Conservation (phyloP, 2,888 invertebrate species). For the Lasioglossum vierecki region DNA sequence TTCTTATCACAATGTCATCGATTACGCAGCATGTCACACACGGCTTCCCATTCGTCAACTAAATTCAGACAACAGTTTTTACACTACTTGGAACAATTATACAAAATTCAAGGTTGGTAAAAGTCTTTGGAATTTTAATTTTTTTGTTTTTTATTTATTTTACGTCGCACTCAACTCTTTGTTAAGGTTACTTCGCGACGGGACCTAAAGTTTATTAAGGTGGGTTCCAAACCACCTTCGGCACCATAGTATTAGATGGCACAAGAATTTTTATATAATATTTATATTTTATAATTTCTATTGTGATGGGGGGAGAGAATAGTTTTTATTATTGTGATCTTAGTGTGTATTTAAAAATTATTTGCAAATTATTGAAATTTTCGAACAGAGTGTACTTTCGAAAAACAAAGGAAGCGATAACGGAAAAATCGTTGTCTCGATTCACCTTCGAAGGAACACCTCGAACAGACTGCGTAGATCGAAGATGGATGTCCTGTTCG, state of each 20-base stretch:
- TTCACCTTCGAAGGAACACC: not conserved
- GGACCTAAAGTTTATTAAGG: no score
- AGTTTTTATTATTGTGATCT: no score
- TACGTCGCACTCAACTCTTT: no score
- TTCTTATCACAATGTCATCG: conserved; percentile 37
- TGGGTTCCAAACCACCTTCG: no score
- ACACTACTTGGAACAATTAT: not conserved
- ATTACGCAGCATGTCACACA: conserved; percentile 13
- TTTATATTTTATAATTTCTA: not conserved
- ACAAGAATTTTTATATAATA: no score
- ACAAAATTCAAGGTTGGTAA: not conserved
- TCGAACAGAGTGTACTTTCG: not conserved
- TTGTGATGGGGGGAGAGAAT: no score
- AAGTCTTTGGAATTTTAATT: not conserved
- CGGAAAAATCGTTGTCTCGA: not conserved
- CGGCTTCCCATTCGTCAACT: not conserved
- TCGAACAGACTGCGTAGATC: not conserved
- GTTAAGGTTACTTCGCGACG: no score
- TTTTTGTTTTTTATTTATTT: no score
- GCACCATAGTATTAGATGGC: no score
- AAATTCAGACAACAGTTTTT: not conserved
- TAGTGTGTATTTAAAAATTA: no score
- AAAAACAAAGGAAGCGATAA: not conserved
- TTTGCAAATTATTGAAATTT: no score
- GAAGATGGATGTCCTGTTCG: conserved; percentile 28